These are phyloP conservation scores for Lordiphosa stackelbergi DNA, from an alignment of 1,140 invertebrate species.

Conservation along the genomic window DNA sequence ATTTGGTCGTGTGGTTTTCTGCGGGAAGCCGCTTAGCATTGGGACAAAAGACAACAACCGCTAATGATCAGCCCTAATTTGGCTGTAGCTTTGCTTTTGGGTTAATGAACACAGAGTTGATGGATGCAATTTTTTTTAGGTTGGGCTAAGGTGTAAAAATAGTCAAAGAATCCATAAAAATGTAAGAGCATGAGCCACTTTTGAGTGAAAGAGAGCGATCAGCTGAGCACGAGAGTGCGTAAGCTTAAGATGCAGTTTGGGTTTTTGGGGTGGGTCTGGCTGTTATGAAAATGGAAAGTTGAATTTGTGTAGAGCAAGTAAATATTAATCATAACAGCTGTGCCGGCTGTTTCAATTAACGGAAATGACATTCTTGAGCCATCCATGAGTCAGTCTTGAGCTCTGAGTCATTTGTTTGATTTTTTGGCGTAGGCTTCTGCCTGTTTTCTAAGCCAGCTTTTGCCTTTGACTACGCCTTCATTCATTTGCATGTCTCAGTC, in stretches of 20 bases:
- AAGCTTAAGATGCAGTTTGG: conserved; percentile 11
- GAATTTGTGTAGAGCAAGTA: conserved; percentile 7
- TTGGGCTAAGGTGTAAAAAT: conserved; percentile 58
- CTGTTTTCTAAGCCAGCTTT: conserved; percentile 18
- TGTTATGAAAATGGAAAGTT: conserved; percentile 53
- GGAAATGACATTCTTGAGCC: no score
- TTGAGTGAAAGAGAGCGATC: conserved; percentile 20
- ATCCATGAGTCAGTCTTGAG: neutral
- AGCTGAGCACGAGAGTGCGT: conserved; percentile 34
- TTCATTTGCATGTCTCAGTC: conserved; percentile 39
- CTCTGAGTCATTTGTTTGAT: conserved; percentile 21
- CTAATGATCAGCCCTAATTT: conserved; percentile 74
- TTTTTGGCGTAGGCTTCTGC: conserved; percentile 47
- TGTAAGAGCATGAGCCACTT: conserved; percentile 22
- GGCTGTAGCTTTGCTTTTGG: conserved; percentile 41
- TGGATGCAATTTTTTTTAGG: conserved; percentile 17
- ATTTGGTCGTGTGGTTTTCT: conserved; percentile 55
- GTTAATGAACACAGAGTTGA: conserved; percentile 23
- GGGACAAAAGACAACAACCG: conserved; percentile 49
- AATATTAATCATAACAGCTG: neutral
- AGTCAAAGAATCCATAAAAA: conserved; percentile 70
- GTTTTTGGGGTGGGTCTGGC: conserved; percentile 17
- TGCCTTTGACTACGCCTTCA: conserved; percentile 15
- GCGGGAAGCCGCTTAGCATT: conserved; percentile 54
- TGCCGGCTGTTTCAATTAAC: no score